Evolutionary conservation across 2,797 vertebrate genomes (phyloP), one percentile per base, ranked within the genome.

Genomic region (Novumbra hubbsi): DNA sequence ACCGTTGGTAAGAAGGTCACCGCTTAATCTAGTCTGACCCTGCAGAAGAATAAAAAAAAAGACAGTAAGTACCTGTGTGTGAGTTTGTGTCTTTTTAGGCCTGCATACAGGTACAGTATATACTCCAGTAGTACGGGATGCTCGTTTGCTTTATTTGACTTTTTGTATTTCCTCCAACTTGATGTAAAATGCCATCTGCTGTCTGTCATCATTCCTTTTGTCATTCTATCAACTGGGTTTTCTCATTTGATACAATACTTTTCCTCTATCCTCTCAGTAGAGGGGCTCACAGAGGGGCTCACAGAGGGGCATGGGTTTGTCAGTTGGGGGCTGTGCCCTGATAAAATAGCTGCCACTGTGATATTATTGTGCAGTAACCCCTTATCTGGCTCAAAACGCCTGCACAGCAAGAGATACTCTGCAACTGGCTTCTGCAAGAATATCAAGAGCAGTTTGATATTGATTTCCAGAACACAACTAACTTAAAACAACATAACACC

Each of bases 341-440:
- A 9, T 57, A 57, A 57, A 57, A 24, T 12, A 24, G n/a, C 55
- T 57, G 55, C 9, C 21, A 24, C n/a, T 57, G 11, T 57, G 21
- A 14, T 24, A 60, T 24, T 24, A 14, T 14, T 60, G 55, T 60
- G 24, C 21, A 60, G 9, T 60, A 24, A 60, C 9, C 17, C 11
- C 11, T 60, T 60, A 60, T 60, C 55, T 60, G 55, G 24, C 34
- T 24, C 21, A 6, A 60, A 60, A 60, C 14, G 21, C 55, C 9
- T 60, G 55, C 55, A 60, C 55, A 60, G 21, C 55, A 24, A 60
- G 55, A 60, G 55, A 60, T 60, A 60, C 55, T 60, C 21, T 60
- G 55, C 24, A 21, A 60, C 21, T 12, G 55, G 21, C 21, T 24
- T 60, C 9, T 60, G 14, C 55, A 60, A 14, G 9, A 57, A 60